Evolutionary conservation across 1,140 invertebrate genomes (phyloP), one percentile per base, ranked within the genome.

Genomic region (Tetraneura akinire): DNA sequence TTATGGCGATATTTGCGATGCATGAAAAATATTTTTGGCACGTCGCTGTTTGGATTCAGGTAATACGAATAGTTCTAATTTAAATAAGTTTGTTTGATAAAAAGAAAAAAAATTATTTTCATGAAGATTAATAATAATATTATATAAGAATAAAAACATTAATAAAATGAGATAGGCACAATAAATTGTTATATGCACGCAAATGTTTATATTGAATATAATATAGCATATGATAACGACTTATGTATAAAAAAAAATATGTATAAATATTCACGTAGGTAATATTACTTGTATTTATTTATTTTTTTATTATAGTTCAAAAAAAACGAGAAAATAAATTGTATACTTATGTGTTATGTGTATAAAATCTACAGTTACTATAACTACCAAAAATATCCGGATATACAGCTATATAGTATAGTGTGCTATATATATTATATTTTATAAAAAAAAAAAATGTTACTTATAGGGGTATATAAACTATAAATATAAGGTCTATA

Each of bases 21-120:
- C 81, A 94, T 95, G 93, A 91, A 89, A 83, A 91, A 91, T 83
- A 89, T 93, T 29, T 92, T 94, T 83, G 93, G 93, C 37, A 88
- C 89, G 11, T 90, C 94, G 3, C 21, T 78, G 81, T 95, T 93
- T 83, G 92, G 94, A 84, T 94, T 95, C 85, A 93, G 91, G 92
- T 93, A 87, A 85, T 71, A 4, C 1, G 1, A 45, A 71, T 93
- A 87, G 85, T 71, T 3, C 1, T 0, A 45, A 71, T 49, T 49
- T 1, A 70, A 49, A 49, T 11, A 49, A 18, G n/a, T 26, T 23
- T 16, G 5, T 16, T 68, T 26, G 45, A 26, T 47, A 47, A 13
- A 21, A 3, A 47, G 16, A 26, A 14, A 47, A 45, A 16, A 13
- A 68, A 47, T 47, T n/a, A 42, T 0, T 16, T 68, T 57, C 13